A percentile compares a stretch with the other conserved stretches of the same genome.
phyloP scores from a whole-genome alignment of 2,113 vertebrate species.

The Nanorana parkeri region DNA sequence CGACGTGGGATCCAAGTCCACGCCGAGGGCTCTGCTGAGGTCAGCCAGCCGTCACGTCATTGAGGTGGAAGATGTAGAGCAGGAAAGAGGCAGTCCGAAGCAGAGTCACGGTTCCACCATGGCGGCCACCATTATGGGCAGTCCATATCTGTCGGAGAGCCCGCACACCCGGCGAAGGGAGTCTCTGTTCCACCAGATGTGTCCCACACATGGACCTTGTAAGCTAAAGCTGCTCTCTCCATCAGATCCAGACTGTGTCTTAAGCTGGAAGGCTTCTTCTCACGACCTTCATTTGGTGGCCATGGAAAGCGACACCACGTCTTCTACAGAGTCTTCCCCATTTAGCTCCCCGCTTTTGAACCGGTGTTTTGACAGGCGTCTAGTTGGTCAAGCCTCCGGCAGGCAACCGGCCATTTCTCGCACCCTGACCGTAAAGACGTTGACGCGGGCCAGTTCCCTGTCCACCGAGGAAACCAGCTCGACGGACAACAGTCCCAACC shows the following conservation, averaged over 20 bases:
- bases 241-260: background rate
- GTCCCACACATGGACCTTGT: constrained; percentile 63
- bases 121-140: constrained; percentile 81
- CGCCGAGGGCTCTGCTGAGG: constrained; percentile 58
- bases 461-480: constrained; percentile 52
- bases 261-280: constrained; percentile 50
- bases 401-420: background rate
- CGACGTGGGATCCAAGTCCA: constrained; percentile 44
- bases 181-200: constrained; percentile 70
- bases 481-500: constrained; percentile 39
- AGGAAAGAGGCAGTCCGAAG: constrained; percentile 80
- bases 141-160: constrained; percentile 81
- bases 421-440: rapidly evolving
- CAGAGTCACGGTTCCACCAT: constrained; percentile 82
- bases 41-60: constrained; percentile 73
- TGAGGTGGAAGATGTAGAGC: constrained; percentile 86
- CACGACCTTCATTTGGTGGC: constrained; percentile 59
- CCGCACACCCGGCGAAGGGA: constrained; percentile 72
- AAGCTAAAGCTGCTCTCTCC: background rate
- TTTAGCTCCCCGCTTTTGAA: constrained; percentile 57
- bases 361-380: constrained; percentile 1
- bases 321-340: constrained; percentile 65
- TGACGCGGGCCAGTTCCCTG: constrained; percentile 23
- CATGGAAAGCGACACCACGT: constrained; percentile 63
- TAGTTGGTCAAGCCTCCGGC: background rate